phyloP scores from a whole-genome alignment of 2,113 vertebrate species.

The Mirounga angustirostris region DNA sequence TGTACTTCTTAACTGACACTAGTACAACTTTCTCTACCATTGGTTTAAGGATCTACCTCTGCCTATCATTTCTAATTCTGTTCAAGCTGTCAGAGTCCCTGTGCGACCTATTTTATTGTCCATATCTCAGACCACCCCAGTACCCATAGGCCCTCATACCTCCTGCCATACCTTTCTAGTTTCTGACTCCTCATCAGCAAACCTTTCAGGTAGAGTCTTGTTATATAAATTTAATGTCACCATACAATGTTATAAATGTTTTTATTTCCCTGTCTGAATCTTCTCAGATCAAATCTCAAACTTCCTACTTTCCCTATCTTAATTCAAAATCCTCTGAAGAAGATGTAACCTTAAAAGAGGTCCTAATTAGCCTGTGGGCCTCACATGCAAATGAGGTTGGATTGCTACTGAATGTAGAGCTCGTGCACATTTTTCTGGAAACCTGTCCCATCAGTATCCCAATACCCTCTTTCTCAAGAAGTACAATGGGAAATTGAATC shows the following conservation, averaged over 20 bases:
- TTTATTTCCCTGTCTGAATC: neutral
- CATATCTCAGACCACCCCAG: neutral
- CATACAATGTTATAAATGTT: neutral
- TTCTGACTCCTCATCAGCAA: neutral
- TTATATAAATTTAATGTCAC: neutral
- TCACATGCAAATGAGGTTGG: neutral
- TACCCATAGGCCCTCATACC: neutral
- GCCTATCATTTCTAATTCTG: neutral
- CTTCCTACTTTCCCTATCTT: neutral
- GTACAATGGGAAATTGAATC: neutral
- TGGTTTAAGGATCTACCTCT: neutral
- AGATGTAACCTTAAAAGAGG: neutral
- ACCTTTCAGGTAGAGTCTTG: neutral
- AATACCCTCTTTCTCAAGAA: neutral
- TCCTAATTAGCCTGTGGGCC: neutral
- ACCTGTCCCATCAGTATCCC: neutral
- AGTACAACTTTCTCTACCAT: neutral
- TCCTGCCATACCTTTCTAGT: neutral
- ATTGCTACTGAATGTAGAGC: neutral
- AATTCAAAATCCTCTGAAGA: neutral
- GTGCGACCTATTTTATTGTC: neutral
- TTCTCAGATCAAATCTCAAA: neutral
- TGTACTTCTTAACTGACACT: neutral
- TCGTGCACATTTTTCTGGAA: neutral
- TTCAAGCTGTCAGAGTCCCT: neutral